phyloP scores from a whole-genome alignment of 1,140 invertebrate species.

The Eriosoma lanigerum region DNA sequence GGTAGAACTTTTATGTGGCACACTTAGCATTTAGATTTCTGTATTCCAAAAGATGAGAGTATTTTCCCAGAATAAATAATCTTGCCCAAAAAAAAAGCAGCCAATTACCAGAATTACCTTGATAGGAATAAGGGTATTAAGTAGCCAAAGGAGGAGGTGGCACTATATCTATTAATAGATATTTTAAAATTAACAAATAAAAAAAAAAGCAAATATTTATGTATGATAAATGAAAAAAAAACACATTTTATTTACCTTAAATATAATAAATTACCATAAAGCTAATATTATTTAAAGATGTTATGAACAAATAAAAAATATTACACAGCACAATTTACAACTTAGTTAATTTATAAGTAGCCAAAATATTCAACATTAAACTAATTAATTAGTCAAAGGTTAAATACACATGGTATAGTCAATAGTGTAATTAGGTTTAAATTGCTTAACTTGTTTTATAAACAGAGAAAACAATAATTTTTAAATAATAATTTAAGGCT shows the following conservation, averaged over 20 bases:
- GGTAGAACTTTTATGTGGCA: too few relatives aligned
- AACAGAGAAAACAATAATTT: neutral
- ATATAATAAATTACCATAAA: conserved; percentile 11
- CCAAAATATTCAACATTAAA: neutral
- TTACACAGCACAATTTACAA: conserved; percentile 13
- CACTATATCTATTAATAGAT: too few relatives aligned
- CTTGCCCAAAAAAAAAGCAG: too few relatives aligned
- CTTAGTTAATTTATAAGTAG: neutral
- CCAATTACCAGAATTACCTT: too few relatives aligned
- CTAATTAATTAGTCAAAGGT: neutral
- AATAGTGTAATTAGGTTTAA: neutral
- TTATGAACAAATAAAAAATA: neutral
- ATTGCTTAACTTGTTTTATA: neutral
- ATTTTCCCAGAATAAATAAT: too few relatives aligned
- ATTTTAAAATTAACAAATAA: too few relatives aligned
- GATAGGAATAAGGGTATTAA: too few relatives aligned
- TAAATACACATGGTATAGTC: neutral
- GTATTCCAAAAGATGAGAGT: too few relatives aligned
- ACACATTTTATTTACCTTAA: conserved; percentile 3
- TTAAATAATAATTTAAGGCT: neutral
- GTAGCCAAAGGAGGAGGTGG: too few relatives aligned
- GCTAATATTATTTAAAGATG: conserved; percentile 4
- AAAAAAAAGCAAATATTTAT: neutral
- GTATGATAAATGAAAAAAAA: conserved; percentile 1
- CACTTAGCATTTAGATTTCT: too few relatives aligned